Evolutionary conservation across 2,113 vertebrate genomes (phyloP), one percentile per base, ranked within the genome.

Genomic region (Notiomystis cincta): DNA sequence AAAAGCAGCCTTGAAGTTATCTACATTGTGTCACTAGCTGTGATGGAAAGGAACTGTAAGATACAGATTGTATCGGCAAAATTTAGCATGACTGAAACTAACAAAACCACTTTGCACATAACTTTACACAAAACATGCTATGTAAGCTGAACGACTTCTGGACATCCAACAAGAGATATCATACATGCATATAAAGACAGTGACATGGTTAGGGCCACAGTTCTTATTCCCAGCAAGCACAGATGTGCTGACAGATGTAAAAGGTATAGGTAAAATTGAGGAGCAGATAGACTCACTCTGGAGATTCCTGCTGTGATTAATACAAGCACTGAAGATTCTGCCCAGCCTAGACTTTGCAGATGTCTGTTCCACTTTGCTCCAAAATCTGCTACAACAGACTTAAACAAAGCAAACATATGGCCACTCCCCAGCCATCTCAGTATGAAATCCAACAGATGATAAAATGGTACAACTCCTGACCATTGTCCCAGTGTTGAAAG

Each of bases 21-120:
- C 57, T 48, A 27, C 6, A 16, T 24, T n/a, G 84, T 54, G 35
- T 40, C 44, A 8, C 40, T 9, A 64, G 40, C 28, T 37, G 35
- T 13, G 57, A 65, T 6, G 2, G 33, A 94, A 84, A 62, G 42
- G 24, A 89, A 58, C 27, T 15, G 14, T 7, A 69, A 47, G 38
- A 71, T 13, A 33, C n/a, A 85, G 69, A 51, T 47, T 27, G 44
- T 11, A 66, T 20, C 0, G 2, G 56, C 35, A 84, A 58, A 81
- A 71, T 24, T 58, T 17, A 75, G 33, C 21, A 15, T 2, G 14
- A 83, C 2, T 0, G 0, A 66, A 61, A 13, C 20, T 40, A 67
- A 81, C 50, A 65, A 42, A 87, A 91, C 18, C 4, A 0, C 50
- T 75, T 50, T 64, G 65, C 21, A 11, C 14, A 5, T 19, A 82